Evolutionary conservation across 2,113 vertebrate species (phyloP).

Genomic region (Sorex araneus): DNA sequence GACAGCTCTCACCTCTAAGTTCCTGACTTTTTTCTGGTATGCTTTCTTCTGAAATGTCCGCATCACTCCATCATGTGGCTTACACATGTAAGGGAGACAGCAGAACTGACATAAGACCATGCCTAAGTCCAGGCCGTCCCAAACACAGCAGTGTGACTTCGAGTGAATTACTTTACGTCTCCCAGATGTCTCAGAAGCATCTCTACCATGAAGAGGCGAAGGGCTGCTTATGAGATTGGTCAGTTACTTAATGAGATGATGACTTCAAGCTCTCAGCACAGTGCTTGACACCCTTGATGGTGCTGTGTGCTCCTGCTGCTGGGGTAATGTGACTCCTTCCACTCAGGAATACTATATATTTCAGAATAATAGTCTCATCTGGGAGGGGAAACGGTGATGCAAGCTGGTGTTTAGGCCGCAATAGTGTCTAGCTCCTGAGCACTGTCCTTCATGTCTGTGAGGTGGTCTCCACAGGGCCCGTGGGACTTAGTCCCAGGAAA

Average conservation of each 20-base stretch:
- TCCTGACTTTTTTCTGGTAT: background rate
- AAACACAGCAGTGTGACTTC: background rate
- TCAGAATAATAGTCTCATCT: too few relatives aligned
- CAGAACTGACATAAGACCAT: background rate
- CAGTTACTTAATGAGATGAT: background rate
- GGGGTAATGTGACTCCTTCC: background rate
- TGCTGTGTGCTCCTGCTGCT: background rate
- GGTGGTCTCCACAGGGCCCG: background rate
- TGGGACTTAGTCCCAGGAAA: background rate
- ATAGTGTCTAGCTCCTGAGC: background rate
- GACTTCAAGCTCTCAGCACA: background rate
- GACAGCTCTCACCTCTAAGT: background rate
- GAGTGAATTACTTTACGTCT: background rate
- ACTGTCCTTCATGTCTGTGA: slow-evolving; percentile 17
- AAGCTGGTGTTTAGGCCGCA: background rate
- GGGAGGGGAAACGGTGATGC: background rate
- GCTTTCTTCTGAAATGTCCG: background rate
- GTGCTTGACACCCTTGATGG: background rate
- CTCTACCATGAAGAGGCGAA: background rate
- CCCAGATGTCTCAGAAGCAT: background rate
- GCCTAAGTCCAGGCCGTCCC: background rate
- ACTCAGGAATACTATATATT: background rate
- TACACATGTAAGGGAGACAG: background rate
- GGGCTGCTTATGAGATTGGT: background rate
- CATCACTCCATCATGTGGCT: background rate